Conservation (phyloP, 1,140 invertebrate species). For the Drosophila arawakana region DNA sequence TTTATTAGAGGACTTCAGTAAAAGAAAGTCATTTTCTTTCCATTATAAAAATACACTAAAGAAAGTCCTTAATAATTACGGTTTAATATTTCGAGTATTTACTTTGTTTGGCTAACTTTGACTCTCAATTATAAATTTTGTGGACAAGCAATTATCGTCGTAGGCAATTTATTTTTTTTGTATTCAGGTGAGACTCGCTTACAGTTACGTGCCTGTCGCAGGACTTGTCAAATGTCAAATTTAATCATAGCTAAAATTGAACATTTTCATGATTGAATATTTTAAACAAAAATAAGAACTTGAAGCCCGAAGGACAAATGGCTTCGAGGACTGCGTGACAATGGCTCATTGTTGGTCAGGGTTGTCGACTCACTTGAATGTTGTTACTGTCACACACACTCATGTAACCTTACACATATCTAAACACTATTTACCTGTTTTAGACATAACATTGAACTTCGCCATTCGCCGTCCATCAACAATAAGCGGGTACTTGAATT, state of each 20-base stretch:
- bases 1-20: neutral
- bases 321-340: slow-evolving; percentile 60
- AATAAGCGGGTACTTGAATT: slow-evolving; percentile 50
- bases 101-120: neutral
- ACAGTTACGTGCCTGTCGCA: slow-evolving; percentile 27
- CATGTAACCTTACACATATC: neutral
- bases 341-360: slow-evolving; percentile 38
- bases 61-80: neutral
- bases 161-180: slow-evolving; percentile 17
- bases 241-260: slow-evolving; percentile 56
- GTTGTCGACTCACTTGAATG: slow-evolving; percentile 1
- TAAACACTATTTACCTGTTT: slow-evolving; percentile 14
- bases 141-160: slow-evolving; percentile 12
- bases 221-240: slow-evolving; percentile 53
- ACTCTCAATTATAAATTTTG: slow-evolving; percentile 29
- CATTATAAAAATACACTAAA: neutral
- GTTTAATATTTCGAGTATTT: neutral
- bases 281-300: slow-evolving; percentile 42
- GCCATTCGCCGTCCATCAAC: slow-evolving; percentile 58
- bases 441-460: slow-evolving; percentile 65
- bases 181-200: slow-evolving; percentile 18
- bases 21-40: too few species aligned
- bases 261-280: slow-evolving; percentile 61
- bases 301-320: slow-evolving; percentile 16
- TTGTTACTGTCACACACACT: slow-evolving; percentile 6